Base-by-base conservation (phyloP, 2,113 vertebrate species). In the Antigone vipio region DNA sequence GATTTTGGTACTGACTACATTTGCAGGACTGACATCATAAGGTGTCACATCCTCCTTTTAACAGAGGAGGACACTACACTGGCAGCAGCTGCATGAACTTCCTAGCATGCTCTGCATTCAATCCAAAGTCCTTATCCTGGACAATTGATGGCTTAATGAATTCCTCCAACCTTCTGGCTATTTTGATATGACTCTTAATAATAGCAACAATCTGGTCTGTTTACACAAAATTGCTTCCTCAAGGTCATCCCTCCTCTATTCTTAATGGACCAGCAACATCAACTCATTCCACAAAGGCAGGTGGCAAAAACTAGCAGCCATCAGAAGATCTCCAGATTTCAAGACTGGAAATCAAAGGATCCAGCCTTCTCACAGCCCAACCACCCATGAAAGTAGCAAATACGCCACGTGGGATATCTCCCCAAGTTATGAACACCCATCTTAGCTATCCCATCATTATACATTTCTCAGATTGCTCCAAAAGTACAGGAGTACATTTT, bases 361-460 rank as follows among this genome's bases (percentile, higher is more conserved):
- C 19, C 56, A 34, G 29, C 15, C 49, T 32, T 50, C 50, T 56
- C 55, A 44, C 35, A 76, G 35, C 35, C 32, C 64, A 64, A 4
- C 23, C 23, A 22, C 50, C 71, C 30, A 32, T 9, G 13, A 38
- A 82, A 64, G 38, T 2, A 40, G 34, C 49, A 69, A 69, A 63
- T 38, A 50, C 1, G 3, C 26, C 35, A 29, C 1, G 0, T 27
- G 20, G 26, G 55, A 6, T 11, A 29, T 14, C 7, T 34, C 77
- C 60, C 22, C 53, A 67, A 34, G 24, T 52, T 67, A 38, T 9
- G 30, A 67, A n/a, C 30, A 15, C 17, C 24, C 26, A 23, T 16
- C 17, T 24, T 22, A 40, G 24, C 52, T 18, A 15, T 23, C 52
- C 38, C 10, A n/a, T 18, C n/a, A 18, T 38, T 38, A 79, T 23